Evolutionary conservation across 2,113 vertebrate species (phyloP), one percentile per base, ranked within the genome.

Genomic region (Poeciliopsis turrubarensis): DNA sequence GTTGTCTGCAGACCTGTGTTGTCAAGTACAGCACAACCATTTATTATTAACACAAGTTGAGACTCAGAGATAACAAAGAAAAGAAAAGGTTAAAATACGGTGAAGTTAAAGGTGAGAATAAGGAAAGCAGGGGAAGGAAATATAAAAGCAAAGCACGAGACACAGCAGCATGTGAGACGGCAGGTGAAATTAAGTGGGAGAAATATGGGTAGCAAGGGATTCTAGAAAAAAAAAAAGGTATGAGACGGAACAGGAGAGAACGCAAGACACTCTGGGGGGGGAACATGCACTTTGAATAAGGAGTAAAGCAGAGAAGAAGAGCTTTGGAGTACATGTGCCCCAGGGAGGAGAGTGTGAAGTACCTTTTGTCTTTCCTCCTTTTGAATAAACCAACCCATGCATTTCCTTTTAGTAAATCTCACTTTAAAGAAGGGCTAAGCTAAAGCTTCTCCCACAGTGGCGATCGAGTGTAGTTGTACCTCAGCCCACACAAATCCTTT

Each of bases 331-430:
- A 88, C 85, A 88, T 92, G 70, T 72, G 82, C 91, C 92, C 87
- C 71, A 67, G 87, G 90, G 86, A 91, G 70, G 84, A 89, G 80
- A 73, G 79, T 85, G 85, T 89, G 81, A 89, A 89, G 85, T 85
- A 88, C 86, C 91, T 89, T 90, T 93, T 92, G 90, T 92, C 29
- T 86, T 91, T 83, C 84, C 77, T 84, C 80, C 86, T 83, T 92
- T 87, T 85, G 86, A 88, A 91, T 88, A 89, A 90, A 90, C 86
- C 87, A 73, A 75, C 83, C 82, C 81, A 72, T 84, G 85, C 85
- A 86, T 92, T 89, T 90, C 83, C 91, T 87, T 89, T 87, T 78
- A 85, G 87, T 73, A 82, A 89, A 89, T 91, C 89, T 89, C 80
- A 83, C 89, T 92, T 91, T 91, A 88, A 90, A 92, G 86, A 84